Base-by-base conservation (phyloP, 2,113 vertebrate genomes). In the Dromaius novaehollandiae region DNA sequence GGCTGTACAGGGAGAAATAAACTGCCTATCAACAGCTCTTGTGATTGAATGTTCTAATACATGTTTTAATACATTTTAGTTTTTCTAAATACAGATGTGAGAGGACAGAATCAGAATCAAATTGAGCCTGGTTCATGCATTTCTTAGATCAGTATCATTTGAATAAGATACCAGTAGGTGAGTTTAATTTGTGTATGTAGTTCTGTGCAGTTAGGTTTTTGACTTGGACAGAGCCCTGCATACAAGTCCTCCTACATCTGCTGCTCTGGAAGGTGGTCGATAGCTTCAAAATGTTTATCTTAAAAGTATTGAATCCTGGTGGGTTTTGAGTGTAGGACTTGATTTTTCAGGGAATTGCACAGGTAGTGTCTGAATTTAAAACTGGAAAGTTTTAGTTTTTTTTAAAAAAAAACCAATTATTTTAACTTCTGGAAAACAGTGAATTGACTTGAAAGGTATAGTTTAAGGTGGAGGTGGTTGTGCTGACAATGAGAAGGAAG, bases 51-150 rank as follows among this genome's bases (percentile, higher is more conserved):
- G 11, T 70, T 65, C 12, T 66, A 44, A 48, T 46, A 38, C 5
- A 21, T 8, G 2, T 42, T 76, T 38, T 20, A 84, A 58, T 48
- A 8, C 7, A 13, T 71, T 66, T 8, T 66, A 63, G 11, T 77
- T 91, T 28, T 42, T 0, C 21, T 20, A 68, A 74, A 10, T 36
- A 64, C 14, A 83, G 48, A n/a, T 86, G 2, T 55, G 28, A 95
- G 36, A 79, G 50, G 74, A 75, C 44, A 82, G 9, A 7, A 21
- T 82, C 34, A 71, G 51, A 85, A 71, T 79, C 20, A 71, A 68
- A 63, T 55, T 71, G 26, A 36, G 82, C 19, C 22, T 38, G 2
- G 3, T 34, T 5, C 1, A 1, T 0, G 0, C 32, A 24, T 63
- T 89, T 38, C 38, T 84, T 61, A 36, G 10, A 34, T 46, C 6